phyloP scores from a whole-genome alignment of 2,113 vertebrate species.

The Xerus inauris region DNA sequence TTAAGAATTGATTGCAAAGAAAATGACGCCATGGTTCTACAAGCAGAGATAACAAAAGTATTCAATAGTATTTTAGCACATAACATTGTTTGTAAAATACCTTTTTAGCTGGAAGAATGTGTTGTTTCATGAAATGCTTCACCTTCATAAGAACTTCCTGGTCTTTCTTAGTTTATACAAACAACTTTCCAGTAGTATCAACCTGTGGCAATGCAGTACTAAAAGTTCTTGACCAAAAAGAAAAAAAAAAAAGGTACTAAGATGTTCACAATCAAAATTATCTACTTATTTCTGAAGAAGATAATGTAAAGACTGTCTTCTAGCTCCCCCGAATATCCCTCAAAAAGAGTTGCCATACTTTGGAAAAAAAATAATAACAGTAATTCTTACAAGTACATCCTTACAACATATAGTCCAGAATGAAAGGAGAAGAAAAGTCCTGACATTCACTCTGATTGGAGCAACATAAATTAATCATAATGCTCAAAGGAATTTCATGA shows the following conservation, averaged over 20 bases:
- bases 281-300: neutral
- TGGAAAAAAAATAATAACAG: too few species aligned
- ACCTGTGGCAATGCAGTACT: constrained; percentile 25
- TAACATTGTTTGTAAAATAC: constrained; percentile 64
- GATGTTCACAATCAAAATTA: neutral
- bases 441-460: neutral
- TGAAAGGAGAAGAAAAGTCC: neutral
- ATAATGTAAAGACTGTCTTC: neutral
- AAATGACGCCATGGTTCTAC: neutral
- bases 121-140: constrained; percentile 91
- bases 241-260: neutral
- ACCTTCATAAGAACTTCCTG: constrained; percentile 88
- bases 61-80: neutral
- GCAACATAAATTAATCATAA: neutral
- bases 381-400: neutral
- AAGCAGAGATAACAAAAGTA: neutral
- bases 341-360: neutral
- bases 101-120: constrained; percentile 93
- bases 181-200: constrained; percentile 78
- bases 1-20: neutral
- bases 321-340: neutral
- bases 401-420: neutral
- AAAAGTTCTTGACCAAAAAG: constrained; percentile 76
- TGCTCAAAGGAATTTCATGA: neutral
- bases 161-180: constrained; percentile 89